Conservation (phyloP, 1,140 invertebrate genomes). For the Caenorhabditis briggsae region DNA sequence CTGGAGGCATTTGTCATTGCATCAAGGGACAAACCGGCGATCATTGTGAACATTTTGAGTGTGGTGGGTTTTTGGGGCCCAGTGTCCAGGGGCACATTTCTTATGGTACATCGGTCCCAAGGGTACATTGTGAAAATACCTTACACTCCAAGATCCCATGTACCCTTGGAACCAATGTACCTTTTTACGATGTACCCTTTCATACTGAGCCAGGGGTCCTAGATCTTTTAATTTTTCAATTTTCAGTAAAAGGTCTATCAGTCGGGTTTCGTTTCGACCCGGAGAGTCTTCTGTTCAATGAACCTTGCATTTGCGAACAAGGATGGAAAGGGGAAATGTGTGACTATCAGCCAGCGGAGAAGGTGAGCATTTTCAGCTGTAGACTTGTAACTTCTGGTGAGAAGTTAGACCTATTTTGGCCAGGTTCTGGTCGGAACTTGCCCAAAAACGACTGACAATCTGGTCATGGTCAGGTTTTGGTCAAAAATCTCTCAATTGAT, state of each 20-base stretch:
- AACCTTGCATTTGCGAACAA: constrained; percentile 56
- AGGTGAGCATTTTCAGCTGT: neutral
- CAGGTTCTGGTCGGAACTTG: too few relatives aligned
- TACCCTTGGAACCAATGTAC: too few relatives aligned
- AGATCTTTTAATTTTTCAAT: neutral
- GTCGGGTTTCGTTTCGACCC: constrained; percentile 61
- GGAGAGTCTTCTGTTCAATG: constrained; percentile 57
- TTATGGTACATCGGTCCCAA: too few relatives aligned
- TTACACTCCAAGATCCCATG: too few relatives aligned
- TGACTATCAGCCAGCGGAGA: constrained; percentile 59
- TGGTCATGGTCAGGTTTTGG: too few relatives aligned
- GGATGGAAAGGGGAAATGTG: constrained; percentile 65
- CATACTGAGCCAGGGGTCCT: neutral
- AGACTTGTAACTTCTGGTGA: too few relatives aligned
- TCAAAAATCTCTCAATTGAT: too few relatives aligned
- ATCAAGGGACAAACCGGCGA: constrained; percentile 56
- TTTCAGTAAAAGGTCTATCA: constrained; percentile 51
- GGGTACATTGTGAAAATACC: too few relatives aligned
- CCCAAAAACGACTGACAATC: too few relatives aligned
- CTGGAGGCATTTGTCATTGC: constrained; percentile 58
- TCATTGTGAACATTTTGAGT: constrained; percentile 59
- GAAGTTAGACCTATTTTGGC: too few relatives aligned
- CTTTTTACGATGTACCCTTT: too few relatives aligned
- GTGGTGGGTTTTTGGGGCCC: constrained; percentile 4
- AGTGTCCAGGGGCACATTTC: too few relatives aligned